A percentile compares a stretch with the other conserved stretches of the same genome.
Evolutionary conservation across 64 coral and sea anemone species (phyloP).

Genomic region (Catalaphyllia jardinei): DNA sequence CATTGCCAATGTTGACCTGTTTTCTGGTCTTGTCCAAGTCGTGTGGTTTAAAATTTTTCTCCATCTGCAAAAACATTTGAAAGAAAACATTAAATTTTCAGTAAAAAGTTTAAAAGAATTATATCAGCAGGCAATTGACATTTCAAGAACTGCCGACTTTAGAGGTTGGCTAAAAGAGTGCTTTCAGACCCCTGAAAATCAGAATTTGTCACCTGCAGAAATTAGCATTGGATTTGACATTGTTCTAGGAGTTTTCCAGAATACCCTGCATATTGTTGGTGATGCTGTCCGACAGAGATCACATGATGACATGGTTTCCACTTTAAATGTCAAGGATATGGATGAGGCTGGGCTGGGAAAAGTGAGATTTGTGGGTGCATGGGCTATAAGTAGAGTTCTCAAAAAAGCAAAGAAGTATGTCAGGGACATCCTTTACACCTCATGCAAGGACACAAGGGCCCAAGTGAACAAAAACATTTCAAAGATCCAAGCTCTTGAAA

Average conservation of each 20-base stretch:
- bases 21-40: neutral
- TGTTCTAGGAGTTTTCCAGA: neutral
- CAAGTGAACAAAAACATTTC: neutral
- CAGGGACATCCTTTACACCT: constrained; percentile 4
- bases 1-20: neutral
- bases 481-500: constrained; percentile 21
- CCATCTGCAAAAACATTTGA: neutral
- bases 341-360: neutral
- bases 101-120: neutral
- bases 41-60: neutral
- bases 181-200: neutral
- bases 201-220: neutral
- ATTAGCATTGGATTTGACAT: neutral
- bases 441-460: neutral
- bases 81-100: neutral
- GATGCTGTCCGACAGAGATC: neutral
- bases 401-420: constrained; percentile 38
- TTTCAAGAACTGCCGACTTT: neutral
- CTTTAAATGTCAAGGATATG: neutral
- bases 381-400: constrained; percentile 23
- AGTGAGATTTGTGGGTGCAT: constrained; percentile 21
- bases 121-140: neutral
- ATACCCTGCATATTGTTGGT: neutral
- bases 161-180: neutral
- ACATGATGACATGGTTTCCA: neutral